Evolutionary conservation across 2,113 vertebrate species (phyloP).

Genomic region (Panthera uncia): DNA sequence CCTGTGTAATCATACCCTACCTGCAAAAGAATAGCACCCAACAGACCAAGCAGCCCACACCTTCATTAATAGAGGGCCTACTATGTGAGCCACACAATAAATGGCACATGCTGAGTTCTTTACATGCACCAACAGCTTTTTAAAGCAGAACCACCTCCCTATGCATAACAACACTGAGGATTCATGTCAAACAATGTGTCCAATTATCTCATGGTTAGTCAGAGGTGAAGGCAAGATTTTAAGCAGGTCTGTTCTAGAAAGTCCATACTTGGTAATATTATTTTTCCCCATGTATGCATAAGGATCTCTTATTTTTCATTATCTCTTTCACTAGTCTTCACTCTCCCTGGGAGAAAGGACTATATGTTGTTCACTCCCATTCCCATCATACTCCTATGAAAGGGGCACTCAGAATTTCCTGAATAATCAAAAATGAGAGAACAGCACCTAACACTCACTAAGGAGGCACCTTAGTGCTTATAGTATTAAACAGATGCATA

Average conservation of each 20-base stretch:
- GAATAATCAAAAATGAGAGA: neutral
- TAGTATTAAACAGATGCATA: accelerated
- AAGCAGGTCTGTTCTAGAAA: neutral
- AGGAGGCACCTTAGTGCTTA: neutral
- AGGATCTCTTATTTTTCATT: neutral
- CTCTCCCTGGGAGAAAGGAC: neutral
- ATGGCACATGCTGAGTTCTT: neutral
- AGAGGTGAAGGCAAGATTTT: neutral
- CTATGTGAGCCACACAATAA: neutral
- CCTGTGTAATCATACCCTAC: neutral
- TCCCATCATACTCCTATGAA: neutral
- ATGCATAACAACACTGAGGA: neutral
- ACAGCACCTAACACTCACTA: neutral
- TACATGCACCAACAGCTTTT: neutral
- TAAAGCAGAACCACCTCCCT: neutral
- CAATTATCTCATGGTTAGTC: neutral
- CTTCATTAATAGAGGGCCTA: neutral
- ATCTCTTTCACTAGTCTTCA: neutral
- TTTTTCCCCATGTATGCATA: neutral
- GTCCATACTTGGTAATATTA: neutral
- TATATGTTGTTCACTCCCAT: neutral
- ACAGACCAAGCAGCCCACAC: neutral
- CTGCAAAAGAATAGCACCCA: neutral
- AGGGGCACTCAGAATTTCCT: neutral
- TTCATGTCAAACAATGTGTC: neutral